Base-by-base conservation (phyloP, 2,113 vertebrate genomes). In the Varanus komodoensis region DNA sequence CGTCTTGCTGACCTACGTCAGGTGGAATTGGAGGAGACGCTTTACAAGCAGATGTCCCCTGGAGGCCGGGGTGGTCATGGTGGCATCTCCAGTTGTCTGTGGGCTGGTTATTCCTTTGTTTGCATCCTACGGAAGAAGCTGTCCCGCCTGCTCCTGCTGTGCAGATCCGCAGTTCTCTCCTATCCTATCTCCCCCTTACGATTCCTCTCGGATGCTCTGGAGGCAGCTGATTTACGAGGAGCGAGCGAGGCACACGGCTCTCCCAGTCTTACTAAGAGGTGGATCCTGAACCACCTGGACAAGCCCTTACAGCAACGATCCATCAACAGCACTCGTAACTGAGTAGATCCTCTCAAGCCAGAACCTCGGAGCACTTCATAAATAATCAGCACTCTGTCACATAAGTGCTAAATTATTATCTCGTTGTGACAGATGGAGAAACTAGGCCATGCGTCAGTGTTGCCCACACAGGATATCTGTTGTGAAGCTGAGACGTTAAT, bases 381-480 rank as follows among this genome's bases (percentile, higher is more conserved):
- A 93, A 94, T 92, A 44, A 91, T 91, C 84, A 89, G 54, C 89
- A 89, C 48, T 82, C 75, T 34, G 48, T 91, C 86, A 81, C 5
- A 0, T 87, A 92, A 91, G 85, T 78, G 79, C 44, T 38, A 23
- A 64, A 64, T 85, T 91, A 91, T 74, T 32, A 4, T 83, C 52
- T 57, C 85, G 87, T 89, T 90, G 64, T 91, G 88, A 74, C 92
- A 94, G 92, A 93, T 87, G 93, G 92, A 91, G 91, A 90, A 95
- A 94, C 74, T 89, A 86, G 93, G 95, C 79, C 89, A 92, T 52
- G 48, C 32, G 44, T 64, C 90, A 88, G 32, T 77, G 1, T 87
- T 94, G 92, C 91, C 90, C 89, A 90, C 93, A 93, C 75, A 90
- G 86, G 92, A 91, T 91, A 91, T 93, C 93, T 94, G 89, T 86